Evolutionary conservation across 2,797 vertebrate species (phyloP).

Genomic region (Leptoclinus maculatus): DNA sequence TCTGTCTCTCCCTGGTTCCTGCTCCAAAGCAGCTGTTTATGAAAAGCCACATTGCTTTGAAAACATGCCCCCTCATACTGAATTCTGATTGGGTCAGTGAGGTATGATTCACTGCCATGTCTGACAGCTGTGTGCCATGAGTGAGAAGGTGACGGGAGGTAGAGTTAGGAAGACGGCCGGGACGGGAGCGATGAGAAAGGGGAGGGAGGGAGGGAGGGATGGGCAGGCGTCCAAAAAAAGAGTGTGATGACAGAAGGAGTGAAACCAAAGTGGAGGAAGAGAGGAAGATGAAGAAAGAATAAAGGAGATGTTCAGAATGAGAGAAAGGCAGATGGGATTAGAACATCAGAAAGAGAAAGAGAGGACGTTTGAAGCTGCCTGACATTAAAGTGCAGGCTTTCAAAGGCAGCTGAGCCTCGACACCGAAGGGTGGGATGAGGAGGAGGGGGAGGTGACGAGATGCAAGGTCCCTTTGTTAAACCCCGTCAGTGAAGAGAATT

Average conservation of each 20-base stretch:
- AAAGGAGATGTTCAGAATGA: not conserved
- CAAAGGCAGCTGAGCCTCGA: conserved; percentile 42
- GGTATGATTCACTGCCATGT: conserved; percentile 52
- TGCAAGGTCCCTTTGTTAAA: conserved; percentile 38
- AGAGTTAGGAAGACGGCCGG: conserved; percentile 6
- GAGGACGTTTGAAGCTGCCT: conserved; percentile 28
- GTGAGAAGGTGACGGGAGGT: conserved; percentile 41
- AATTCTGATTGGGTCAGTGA: conserved; percentile 60
- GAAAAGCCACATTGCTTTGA: conserved; percentile 46
- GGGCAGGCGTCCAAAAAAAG: not conserved
- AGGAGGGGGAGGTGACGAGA: conserved; percentile 24
- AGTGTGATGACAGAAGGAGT: not conserved
- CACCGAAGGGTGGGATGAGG: conserved; percentile 26
- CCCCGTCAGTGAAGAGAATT: conserved; percentile 28
- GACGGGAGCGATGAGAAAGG: not conserved
- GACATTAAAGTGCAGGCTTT: conserved; percentile 48
- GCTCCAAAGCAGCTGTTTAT: conserved; percentile 56
- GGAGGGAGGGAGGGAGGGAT: not conserved
- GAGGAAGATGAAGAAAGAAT: not conserved
- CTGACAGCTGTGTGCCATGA: conserved; percentile 49
- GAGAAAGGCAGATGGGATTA: not conserved
- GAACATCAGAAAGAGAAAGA: conserved; percentile 12
- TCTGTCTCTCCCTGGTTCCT: conserved; percentile 36
- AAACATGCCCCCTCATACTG: conserved; percentile 41
- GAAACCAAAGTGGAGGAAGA: not conserved